Percentiles rank a stretch among this genome's conserved stretches.
Conservation (phyloP, 2,797 vertebrate genomes). For the Lepus oiostolus region DNA sequence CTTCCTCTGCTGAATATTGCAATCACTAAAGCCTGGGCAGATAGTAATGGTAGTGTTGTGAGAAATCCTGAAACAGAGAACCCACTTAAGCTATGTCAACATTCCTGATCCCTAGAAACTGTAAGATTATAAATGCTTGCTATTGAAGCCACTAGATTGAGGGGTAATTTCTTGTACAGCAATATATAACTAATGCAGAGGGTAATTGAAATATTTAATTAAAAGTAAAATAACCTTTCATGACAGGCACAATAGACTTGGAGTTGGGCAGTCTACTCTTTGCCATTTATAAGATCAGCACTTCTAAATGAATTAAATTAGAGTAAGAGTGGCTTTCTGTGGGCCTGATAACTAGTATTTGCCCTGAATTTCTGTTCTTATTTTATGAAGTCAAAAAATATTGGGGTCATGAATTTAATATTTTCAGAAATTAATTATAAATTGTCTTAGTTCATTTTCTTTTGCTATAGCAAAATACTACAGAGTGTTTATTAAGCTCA, state of each 20-base stretch:
- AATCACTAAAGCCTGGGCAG: not conserved
- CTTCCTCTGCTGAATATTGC: not conserved
- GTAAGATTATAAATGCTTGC: not conserved
- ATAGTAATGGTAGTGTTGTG: not conserved
- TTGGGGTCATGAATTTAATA: not conserved
- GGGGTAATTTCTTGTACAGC: too few relatives aligned
- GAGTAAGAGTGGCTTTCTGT: conserved; percentile 12
- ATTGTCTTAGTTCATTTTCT: not conserved
- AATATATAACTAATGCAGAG: not conserved
- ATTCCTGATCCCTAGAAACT: not conserved
- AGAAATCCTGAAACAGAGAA: not conserved
- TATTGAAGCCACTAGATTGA: too few relatives aligned
- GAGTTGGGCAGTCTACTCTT: not conserved
- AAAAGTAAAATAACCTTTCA: conserved; percentile 17
- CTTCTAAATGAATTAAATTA: conserved; percentile 27
- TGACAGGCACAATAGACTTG: not conserved
- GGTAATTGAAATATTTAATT: conserved; percentile 1
- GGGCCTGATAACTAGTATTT: conserved; percentile 29
- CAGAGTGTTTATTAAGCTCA: too few relatives aligned
- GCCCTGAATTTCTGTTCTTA: conserved; percentile 32
- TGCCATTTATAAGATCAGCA: not conserved
- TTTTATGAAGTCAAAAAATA: conserved; percentile 41
- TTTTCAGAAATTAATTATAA: conserved; percentile 54
- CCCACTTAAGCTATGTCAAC: not conserved
- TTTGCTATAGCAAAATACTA: not conserved